Conservation (phyloP, 1,140 invertebrate genomes). For the Frieseomelitta varia region DNA sequence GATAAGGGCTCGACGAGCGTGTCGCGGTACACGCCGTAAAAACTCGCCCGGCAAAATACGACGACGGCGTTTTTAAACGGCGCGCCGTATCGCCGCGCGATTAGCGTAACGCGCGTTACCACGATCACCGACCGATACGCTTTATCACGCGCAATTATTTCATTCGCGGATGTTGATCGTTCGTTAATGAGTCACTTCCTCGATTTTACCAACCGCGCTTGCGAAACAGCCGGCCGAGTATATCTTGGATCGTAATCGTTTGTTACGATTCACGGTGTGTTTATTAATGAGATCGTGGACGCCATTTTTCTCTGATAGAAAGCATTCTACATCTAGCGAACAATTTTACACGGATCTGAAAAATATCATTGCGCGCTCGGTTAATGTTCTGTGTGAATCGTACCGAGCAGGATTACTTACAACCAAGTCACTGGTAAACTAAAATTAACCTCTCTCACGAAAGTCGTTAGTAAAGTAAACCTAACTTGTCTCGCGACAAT, state of each 20-base stretch:
- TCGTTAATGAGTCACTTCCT: constrained; percentile 78
- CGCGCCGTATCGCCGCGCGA: constrained; percentile 49
- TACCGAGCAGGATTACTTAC: no score
- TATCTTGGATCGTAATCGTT: not conserved
- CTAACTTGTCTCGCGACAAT: no score
- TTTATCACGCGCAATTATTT: constrained; percentile 74
- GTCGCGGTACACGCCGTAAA: constrained; percentile 57
- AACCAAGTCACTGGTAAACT: no score
- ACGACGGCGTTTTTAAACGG: constrained; percentile 51
- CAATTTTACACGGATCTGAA: no score
- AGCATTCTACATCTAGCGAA: no score
- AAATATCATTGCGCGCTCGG: no score
- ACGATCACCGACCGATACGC: constrained; percentile 74
- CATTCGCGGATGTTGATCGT: constrained; percentile 76
- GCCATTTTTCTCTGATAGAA: no score
- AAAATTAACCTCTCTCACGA: no score
- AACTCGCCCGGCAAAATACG: constrained; percentile 49
- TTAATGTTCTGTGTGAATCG: no score
- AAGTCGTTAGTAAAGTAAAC: no score
- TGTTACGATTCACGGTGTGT: not conserved
- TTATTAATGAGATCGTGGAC: no score
- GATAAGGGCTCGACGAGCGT: constrained; percentile 54
- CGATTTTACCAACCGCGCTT: constrained; percentile 25
- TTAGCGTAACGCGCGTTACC: constrained; percentile 72
- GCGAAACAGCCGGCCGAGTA: not conserved